Conservation (phyloP, 1,140 invertebrate genomes). For the Atta texana region DNA sequence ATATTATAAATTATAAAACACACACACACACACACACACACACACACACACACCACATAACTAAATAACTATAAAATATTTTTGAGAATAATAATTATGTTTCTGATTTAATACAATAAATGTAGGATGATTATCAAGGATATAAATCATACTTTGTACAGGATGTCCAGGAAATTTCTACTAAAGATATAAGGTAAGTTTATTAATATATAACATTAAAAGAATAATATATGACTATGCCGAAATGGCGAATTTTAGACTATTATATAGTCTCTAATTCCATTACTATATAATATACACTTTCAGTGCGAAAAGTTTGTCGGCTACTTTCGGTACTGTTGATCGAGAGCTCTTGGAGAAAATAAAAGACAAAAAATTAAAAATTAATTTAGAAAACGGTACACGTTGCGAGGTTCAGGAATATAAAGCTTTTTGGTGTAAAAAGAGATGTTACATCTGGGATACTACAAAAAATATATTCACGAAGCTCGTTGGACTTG, state of each 20-base stretch:
- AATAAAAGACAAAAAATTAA: conserved; percentile 78
- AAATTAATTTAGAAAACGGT: conserved; percentile 84
- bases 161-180: conserved; percentile 86
- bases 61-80: neutral
- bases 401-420: conserved; percentile 79
- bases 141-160: conserved; percentile 90
- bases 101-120: neutral
- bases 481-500: conserved; percentile 89
- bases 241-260: conserved; percentile 20
- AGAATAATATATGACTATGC: too few species aligned
- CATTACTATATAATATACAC: neutral
- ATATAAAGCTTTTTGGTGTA: conserved; percentile 88
- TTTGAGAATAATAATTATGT: neutral
- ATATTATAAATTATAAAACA: neutral
- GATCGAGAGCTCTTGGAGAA: conserved; percentile 74
- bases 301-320: conserved; percentile 48
- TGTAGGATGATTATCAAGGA: conserved; percentile 89
- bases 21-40: too few species aligned
- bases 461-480: conserved; percentile 88
- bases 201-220: neutral
- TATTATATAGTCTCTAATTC: neutral
- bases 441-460: conserved; percentile 91
- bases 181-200: conserved; percentile 84
- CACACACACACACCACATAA: neutral
- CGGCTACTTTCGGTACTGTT: conserved; percentile 55